Conservation (phyloP, 2,888 invertebrate genomes). For the Orthosia gracilis region DNA sequence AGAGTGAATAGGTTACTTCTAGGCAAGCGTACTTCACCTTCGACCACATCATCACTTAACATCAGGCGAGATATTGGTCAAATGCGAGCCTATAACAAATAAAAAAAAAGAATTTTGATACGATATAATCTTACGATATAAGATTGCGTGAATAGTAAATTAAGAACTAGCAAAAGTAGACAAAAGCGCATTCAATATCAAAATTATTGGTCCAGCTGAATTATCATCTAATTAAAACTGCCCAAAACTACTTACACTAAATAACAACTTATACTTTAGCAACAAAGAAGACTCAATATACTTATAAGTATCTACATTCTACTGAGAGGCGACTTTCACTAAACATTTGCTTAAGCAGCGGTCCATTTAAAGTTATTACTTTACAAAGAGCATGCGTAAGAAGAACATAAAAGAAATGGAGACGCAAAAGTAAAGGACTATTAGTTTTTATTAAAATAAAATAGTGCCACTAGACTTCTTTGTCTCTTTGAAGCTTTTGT, state of each 20-base stretch:
- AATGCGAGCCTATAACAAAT: too few relatives aligned
- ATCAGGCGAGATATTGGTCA: too few relatives aligned
- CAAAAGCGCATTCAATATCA: too few relatives aligned
- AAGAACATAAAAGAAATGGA: slow-evolving; percentile 25
- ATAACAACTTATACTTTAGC: slow-evolving; percentile 4
- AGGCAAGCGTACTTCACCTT: too few relatives aligned
- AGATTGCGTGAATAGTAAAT: too few relatives aligned
- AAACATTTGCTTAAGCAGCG: slow-evolving; percentile 18
- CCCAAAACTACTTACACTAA: not conserved
- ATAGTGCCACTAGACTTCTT: not conserved
- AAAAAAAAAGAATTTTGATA: too few relatives aligned
- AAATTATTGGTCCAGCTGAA: not conserved
- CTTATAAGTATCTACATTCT: too few relatives aligned
- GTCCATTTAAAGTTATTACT: slow-evolving; percentile 27
- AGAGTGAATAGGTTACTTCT: too few relatives aligned
- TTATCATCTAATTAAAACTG: slow-evolving; percentile 20
- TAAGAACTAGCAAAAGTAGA: too few relatives aligned
- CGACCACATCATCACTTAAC: too few relatives aligned
- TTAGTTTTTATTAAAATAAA: slow-evolving; percentile 12
- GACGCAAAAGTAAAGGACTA: not conserved
- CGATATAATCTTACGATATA: too few relatives aligned
- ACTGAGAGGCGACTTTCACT: slow-evolving; percentile 7
- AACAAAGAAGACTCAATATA: slow-evolving; percentile 12
- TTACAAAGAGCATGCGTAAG: slow-evolving; percentile 27
- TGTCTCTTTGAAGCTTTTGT: slow-evolving; percentile 13